These are phyloP conservation scores for Limonius californicus DNA, from an alignment of 1,140 invertebrate genomes.

Conservation along the genomic window DNA sequence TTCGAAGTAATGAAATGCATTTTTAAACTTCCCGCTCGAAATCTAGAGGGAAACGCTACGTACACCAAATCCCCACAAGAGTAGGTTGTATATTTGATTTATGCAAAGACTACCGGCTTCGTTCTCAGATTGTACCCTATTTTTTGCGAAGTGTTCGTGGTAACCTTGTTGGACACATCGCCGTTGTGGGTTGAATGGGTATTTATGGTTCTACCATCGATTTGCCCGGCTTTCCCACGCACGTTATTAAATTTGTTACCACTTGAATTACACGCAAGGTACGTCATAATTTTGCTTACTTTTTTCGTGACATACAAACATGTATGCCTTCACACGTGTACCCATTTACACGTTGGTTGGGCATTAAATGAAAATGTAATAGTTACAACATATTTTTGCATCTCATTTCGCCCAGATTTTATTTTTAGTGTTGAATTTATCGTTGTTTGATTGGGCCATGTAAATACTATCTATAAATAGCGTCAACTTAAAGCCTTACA, in stretches of 20 bases:
- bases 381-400: no score
- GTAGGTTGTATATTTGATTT: constrained; percentile 1
- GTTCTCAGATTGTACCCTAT: neutral
- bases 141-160: constrained; percentile 4
- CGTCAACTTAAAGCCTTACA: no score
- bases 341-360: neutral
- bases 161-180: neutral
- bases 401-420: no score
- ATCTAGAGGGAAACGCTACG: neutral
- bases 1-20: no score
- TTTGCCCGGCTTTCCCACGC: neutral
- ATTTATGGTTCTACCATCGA: constrained; percentile 1
- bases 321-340: constrained; percentile 10
- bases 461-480: no score
- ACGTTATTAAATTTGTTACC: constrained; percentile 8
- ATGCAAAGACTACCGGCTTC: constrained; percentile 12
- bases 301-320: constrained; percentile 5
- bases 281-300: constrained; percentile 9
- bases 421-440: no score
- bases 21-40: neutral
- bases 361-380: no score
- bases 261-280: constrained; percentile 5
- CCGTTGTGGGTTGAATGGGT: neutral
- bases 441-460: no score
- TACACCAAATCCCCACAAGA: neutral